Evolutionary conservation across 2,888 invertebrate genomes (phyloP), one percentile per base, ranked within the genome.

Genomic region (Drosophila ezoana): DNA sequence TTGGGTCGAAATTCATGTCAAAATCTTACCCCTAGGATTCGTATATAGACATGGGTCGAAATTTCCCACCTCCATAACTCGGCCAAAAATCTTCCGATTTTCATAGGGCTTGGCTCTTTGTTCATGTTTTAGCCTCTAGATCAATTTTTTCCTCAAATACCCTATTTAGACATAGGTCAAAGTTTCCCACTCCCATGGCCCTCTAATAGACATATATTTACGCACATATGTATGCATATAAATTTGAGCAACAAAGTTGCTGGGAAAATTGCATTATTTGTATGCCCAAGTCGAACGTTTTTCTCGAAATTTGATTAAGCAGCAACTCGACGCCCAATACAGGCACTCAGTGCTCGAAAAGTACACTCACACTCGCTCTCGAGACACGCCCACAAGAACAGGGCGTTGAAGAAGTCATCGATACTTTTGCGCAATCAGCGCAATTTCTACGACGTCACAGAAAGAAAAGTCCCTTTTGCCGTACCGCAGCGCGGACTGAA

Each of bases 351-450:
- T 38, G 16, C n/a, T 16, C 44, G 4, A 54, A 54, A 52, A 37
- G 48, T 48, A 49, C 37, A 48, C 35, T 16, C 38, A 49, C 37
- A 48, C 35, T 16, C 38, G 32, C 8, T 40, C 68, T 44, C 43
- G 76, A 28, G 28, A 61, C 76, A 79, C 79, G 79, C 79, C 75
- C 75, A 63, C 68, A 11, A 11, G 4, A 13, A 18, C 44, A 35
- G 62, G 32, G 18, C 6, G 37, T 43, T 89, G 68, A 74, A 85
- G 87, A 76, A 89, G 85, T 85, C 85, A 86, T 89, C 88, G 89
- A 86, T 86, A 89, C 85, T 86, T 89, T 85, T 89, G 89, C 89
- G 85, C 87, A 83, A 83, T 83, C 83, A 83, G 87, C 83, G 87
- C 83, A 76, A 89, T 83, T 83, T 86, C 81, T 68, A 63, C 64